These are phyloP conservation scores for Nomada ferruginata DNA, from an alignment of 2,888 invertebrate genomes.

Conservation along the genomic window DNA sequence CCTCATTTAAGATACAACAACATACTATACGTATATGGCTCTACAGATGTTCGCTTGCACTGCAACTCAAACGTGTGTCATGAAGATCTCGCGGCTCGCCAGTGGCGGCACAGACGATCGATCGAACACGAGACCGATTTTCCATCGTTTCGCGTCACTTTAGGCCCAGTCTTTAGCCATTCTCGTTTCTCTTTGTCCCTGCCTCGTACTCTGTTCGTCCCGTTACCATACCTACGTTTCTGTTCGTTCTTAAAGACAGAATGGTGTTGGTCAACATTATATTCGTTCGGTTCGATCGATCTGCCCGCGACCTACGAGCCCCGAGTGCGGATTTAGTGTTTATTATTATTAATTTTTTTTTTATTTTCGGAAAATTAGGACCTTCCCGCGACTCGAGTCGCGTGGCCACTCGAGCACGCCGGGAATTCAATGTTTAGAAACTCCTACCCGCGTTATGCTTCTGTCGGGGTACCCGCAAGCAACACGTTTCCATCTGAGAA, in stretches of 20 bases:
- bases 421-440: constrained; percentile 81
- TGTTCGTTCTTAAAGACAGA: too few species aligned
- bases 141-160: constrained; percentile 29
- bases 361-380: constrained; percentile 80
- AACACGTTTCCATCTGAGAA: constrained; percentile 65
- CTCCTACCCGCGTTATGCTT: constrained; percentile 84
- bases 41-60: constrained; percentile 84
- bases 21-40: constrained; percentile 84
- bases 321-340: constrained; percentile 71
- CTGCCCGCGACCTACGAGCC: constrained; percentile 40
- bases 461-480: constrained; percentile 82
- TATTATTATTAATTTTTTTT: constrained; percentile 70
- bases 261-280: neutral
- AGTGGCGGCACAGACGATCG: constrained; percentile 35
- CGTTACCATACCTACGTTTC: neutral
- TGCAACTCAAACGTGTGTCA: constrained; percentile 84
- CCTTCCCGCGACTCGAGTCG: constrained; percentile 79
- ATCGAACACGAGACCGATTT: constrained; percentile 36
- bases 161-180: constrained; percentile 60
- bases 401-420: constrained; percentile 75
- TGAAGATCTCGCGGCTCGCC: constrained; percentile 65
- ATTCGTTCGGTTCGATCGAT: constrained; percentile 22
- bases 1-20: constrained; percentile 81
- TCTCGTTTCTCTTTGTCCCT: neutral
- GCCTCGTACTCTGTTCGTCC: neutral